Base-by-base conservation (phyloP, 2,797 vertebrate genomes). In the Picus viridis region DNA sequence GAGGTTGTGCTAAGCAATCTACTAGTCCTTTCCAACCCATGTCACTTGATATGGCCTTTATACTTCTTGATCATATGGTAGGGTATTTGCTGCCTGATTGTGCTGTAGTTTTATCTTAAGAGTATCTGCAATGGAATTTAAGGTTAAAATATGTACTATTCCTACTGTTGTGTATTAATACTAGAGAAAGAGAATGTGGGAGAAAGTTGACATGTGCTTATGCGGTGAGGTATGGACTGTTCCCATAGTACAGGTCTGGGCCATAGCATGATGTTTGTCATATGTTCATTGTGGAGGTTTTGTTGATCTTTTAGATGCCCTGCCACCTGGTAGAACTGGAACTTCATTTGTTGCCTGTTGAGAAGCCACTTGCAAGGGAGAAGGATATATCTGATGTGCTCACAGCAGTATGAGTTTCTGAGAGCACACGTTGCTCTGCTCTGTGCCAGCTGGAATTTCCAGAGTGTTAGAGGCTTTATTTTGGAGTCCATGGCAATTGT, bases 331-430 rank as follows among this genome's bases (percentile, higher is more conserved):
- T 77, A 62, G 65, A 81, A 64, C 43, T 43, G 51, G 43, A 34
- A 32, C 5, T 82, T 94, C 12, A 16, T 70, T 61, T 82, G 15
- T 71, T 86, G 22, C 62, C 51, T 68, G 24, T 88, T 91, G 86
- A 45, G 39, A 90, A 91, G 41, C 22, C 5, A 3, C 64, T 79
- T 88, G 41, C 18, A 88, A 45, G 19, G 58, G 78, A 84, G 36
- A 45, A 92, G 72, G 84, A 63, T 18, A 39, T 61, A 41, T 73
- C 13, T 41, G 53, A 64, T 79, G 49, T 3, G 1, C 32, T 76
- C 45, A 64, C 49, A 61, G 57, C 24, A 71, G 51, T 23, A 7
- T 16, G 14, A 63, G 53, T 88, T 82, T 79, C 69, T 82, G 34
- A 90, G 43, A 63, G 32, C 13, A 8, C 43, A 17, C 36, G 43